phyloP scores from a whole-genome alignment of 1,140 invertebrate species.

The Paramacrobiotus metropolitanus region DNA sequence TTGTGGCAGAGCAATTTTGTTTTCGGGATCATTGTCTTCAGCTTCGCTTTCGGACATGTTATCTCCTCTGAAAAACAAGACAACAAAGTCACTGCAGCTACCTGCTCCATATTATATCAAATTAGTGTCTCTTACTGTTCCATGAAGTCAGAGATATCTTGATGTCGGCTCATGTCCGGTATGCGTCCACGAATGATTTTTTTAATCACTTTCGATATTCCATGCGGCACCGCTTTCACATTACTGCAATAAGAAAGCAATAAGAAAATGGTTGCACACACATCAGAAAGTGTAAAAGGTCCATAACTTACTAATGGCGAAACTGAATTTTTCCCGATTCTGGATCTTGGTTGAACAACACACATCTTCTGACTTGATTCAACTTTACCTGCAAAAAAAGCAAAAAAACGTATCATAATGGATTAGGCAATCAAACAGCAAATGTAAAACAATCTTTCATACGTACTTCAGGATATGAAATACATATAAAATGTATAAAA shows the following conservation, averaged over 20 bases:
- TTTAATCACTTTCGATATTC: constrained; percentile 69
- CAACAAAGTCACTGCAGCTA: constrained; percentile 8
- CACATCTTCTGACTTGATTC: constrained; percentile 60
- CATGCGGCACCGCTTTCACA: constrained; percentile 43
- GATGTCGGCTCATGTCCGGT: constrained; percentile 60
- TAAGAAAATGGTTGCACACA: constrained; percentile 7
- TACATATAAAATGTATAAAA: too few species aligned
- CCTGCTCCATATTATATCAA: too few species aligned
- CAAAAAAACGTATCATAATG: too few species aligned
- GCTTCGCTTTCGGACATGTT: constrained; percentile 76
- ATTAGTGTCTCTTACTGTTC: constrained; percentile 55
- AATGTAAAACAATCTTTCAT: too few species aligned
- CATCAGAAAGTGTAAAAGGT: constrained; percentile 17
- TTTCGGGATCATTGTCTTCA: constrained; percentile 36
- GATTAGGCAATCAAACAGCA: too few species aligned
- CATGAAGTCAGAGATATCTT: constrained; percentile 73
- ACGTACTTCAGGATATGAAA: too few species aligned
- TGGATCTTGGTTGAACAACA: constrained; percentile 69
- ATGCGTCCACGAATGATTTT: constrained; percentile 74
- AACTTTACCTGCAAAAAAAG: constrained; percentile 45
- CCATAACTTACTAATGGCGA: constrained; percentile 56
- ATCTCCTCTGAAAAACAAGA: constrained; percentile 25
- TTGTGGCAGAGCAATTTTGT: constrained; percentile 25
- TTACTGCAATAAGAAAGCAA: constrained; percentile 19
- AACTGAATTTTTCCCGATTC: constrained; percentile 68